Conservation (phyloP, 2,797 vertebrate genomes). For the Tiaroga cobitis region DNA sequence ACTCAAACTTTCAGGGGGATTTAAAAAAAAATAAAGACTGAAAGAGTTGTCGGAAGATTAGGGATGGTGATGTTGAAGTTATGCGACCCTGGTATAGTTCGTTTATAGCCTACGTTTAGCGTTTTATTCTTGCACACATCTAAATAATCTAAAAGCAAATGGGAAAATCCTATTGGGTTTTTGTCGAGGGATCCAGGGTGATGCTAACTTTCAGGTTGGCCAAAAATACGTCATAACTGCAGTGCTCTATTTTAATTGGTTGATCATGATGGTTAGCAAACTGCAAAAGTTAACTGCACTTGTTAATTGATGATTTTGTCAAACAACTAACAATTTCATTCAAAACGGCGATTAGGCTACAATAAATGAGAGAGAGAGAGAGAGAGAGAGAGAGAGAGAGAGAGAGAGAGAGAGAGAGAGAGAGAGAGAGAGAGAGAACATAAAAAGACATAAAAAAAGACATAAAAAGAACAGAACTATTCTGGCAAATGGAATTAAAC, state of each 20-base stretch:
- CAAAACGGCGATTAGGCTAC: background rate
- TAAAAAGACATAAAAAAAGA: no score
- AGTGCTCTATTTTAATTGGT: background rate
- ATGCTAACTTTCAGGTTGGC: background rate
- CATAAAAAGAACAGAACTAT: constrained; percentile 26
- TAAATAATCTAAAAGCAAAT: no score
- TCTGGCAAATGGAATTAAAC: constrained; percentile 49
- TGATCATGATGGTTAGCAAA: background rate
- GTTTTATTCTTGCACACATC: no score
- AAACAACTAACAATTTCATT: constrained; percentile 4
- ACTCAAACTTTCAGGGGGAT: background rate
- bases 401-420: no score
- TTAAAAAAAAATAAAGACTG: background rate
- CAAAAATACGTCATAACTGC: background rate
- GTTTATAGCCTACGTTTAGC: no score
- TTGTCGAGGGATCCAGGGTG: background rate
- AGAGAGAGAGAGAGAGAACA: constrained; percentile 20
- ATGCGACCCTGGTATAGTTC: no score
- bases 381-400: background rate
- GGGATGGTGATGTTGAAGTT: background rate
- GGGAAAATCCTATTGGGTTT: no score
- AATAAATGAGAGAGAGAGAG: background rate
- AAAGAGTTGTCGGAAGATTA: background rate
- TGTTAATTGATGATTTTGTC: background rate
- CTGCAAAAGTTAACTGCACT: background rate